Conservation (phyloP, 2,888 invertebrate genomes). For the Sympetrum striolatum region DNA sequence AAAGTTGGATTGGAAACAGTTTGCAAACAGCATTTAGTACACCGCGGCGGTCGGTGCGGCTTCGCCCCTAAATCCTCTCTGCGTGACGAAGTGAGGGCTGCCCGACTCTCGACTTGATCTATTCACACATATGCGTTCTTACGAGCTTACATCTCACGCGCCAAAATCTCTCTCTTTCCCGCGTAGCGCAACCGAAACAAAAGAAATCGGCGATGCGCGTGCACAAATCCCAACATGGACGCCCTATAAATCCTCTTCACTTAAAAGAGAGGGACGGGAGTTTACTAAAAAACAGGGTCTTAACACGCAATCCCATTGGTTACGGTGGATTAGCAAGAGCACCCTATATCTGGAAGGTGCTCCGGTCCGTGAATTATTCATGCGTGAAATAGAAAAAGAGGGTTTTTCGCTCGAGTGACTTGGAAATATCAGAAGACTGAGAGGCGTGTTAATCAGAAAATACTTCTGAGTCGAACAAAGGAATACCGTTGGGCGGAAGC, state of each 20-base stretch:
- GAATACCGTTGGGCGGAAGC: not conserved
- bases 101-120: not conserved
- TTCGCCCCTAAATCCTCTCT: not conserved
- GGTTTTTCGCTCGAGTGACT: not conserved
- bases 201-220: not conserved
- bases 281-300: not conserved
- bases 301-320: not conserved
- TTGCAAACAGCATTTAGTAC: not conserved
- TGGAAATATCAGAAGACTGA: not conserved
- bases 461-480: not conserved
- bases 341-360: not conserved
- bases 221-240: not conserved
- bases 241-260: slow-evolving; percentile 28
- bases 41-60: not conserved
- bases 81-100: not conserved
- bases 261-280: not conserved
- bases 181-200: not conserved
- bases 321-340: slow-evolving; percentile 2
- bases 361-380: not conserved
- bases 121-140: not conserved
- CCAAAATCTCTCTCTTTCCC: not conserved
- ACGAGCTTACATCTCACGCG: not conserved
- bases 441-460: not conserved
- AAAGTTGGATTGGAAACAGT: not conserved
- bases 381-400: not conserved